Evolutionary conservation across 2,797 vertebrate species (phyloP).

Genomic region (Limosa lapponica): DNA sequence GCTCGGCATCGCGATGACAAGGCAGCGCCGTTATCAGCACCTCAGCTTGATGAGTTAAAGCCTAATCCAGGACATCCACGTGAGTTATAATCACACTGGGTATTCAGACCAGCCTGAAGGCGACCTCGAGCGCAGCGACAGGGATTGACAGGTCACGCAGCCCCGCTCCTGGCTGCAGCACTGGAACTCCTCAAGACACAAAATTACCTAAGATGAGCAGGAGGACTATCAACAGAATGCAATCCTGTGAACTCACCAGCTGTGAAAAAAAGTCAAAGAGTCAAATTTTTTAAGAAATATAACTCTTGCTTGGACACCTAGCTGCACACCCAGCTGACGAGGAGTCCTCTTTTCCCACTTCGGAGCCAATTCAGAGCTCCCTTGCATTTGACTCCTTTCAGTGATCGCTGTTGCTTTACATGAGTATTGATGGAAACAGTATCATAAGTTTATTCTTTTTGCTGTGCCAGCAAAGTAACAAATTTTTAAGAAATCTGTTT

Average conservation of each 20-base stretch:
- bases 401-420: background rate
- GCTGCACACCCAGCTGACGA: background rate
- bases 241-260: background rate
- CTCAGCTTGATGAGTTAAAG: rapidly evolving
- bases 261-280: background rate
- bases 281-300: rapidly evolving
- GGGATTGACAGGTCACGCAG: background rate
- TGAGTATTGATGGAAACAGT: rapidly evolving
- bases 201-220: background rate
- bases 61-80: rapidly evolving
- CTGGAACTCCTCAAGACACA: background rate
- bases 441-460: rapidly evolving
- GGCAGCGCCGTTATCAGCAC: rapidly evolving
- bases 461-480: background rate
- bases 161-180: background rate
- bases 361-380: background rate
- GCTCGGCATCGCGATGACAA: rapidly evolving
- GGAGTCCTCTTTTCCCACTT: background rate
- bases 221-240: background rate
- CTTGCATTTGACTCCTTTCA: no score
- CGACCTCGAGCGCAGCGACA: rapidly evolving
- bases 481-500: background rate
- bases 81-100: rapidly evolving
- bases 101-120: background rate
- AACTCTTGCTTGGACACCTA: background rate